Percentiles rank a stretch among this genome's conserved stretches.
These are phyloP conservation scores for Sylvilagus bachmani DNA, from an alignment of 2,113 vertebrate genomes.

Conservation along the genomic window DNA sequence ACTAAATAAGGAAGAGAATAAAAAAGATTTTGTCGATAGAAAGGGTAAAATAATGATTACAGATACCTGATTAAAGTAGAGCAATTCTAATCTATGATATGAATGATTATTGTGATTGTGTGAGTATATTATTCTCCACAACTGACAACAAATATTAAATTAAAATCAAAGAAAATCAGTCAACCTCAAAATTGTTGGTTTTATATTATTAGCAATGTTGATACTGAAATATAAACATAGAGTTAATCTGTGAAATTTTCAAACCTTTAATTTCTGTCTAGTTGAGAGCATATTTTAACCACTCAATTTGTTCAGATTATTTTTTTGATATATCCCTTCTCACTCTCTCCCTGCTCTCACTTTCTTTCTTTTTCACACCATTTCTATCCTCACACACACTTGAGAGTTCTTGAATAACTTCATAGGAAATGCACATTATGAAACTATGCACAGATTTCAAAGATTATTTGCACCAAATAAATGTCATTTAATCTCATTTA, in stretches of 20 bases:
- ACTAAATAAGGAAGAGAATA: neutral
- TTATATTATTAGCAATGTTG: neutral
- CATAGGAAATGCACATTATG: too few relatives aligned
- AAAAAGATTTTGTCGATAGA: neutral
- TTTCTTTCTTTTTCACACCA: too few relatives aligned
- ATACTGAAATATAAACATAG: neutral
- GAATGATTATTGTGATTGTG: neutral
- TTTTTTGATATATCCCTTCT: too few relatives aligned
- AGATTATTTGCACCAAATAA: too few relatives aligned
- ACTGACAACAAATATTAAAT: neutral
- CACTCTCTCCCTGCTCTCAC: neutral
- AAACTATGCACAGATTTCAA: too few relatives aligned
- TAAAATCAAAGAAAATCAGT: neutral
- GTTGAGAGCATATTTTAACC: neutral
- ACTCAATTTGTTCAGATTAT: neutral
- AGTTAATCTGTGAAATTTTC: neutral
- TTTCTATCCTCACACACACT: too few relatives aligned
- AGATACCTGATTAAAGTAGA: neutral
- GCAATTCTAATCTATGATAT: neutral
- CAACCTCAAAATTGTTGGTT: neutral
- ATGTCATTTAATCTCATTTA: too few relatives aligned
- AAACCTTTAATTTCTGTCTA: neutral
- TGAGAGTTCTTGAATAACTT: too few relatives aligned
- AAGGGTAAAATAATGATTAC: neutral
- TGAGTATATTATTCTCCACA: neutral